These are phyloP conservation scores for Gymnopithys bicolor DNA, from an alignment of 2,797 vertebrate species.

Conservation along the genomic window DNA sequence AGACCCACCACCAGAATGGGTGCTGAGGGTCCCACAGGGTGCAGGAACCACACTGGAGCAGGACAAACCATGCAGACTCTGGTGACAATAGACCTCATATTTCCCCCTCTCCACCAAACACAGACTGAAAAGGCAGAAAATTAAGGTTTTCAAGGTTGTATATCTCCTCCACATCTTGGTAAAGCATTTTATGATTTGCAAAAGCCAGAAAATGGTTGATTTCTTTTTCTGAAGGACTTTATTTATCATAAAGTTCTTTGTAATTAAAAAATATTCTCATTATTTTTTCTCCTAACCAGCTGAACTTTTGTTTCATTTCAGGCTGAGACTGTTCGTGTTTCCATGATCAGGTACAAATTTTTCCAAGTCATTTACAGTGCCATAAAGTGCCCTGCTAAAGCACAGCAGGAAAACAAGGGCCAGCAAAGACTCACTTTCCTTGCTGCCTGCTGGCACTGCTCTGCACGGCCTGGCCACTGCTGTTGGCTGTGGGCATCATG, in stretches of 20 bases:
- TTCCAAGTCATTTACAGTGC: background rate
- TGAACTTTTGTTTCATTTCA: background rate
- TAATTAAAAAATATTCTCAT: background rate
- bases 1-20: fast-evolving
- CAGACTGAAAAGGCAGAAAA: background rate
- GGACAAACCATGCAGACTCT: background rate
- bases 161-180: background rate
- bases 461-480: background rate
- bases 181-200: background rate
- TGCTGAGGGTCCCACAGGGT: background rate
- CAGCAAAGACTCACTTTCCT: slow-evolving; percentile 51
- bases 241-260: background rate
- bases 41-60: background rate
- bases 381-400: background rate
- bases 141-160: background rate
- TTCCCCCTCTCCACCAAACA: background rate
- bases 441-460: slow-evolving; percentile 42
- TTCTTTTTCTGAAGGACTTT: background rate
- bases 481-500: background rate
- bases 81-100: background rate
- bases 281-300: background rate
- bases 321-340: background rate
- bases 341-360: fast-evolving
- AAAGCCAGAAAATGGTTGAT: background rate
- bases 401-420: background rate